phyloP scores from a whole-genome alignment of 2,797 vertebrate genomes.

The Botia almorhae region DNA sequence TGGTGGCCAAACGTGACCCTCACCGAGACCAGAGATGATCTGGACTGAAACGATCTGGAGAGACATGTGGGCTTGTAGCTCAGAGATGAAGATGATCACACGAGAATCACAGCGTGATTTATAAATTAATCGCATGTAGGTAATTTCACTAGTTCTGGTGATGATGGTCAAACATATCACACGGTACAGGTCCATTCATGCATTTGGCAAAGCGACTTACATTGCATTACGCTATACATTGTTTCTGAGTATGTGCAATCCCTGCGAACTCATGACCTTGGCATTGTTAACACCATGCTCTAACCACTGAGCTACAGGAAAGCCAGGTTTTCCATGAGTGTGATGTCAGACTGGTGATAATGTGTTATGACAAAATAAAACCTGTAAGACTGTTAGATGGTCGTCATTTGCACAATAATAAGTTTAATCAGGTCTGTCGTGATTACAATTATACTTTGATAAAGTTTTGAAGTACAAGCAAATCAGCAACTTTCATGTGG shows the following conservation, averaged over 20 bases:
- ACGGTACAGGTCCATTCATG: too few species aligned
- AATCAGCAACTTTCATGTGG: slow-evolving; percentile 5
- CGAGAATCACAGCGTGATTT: too few species aligned
- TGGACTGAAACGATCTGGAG: neutral
- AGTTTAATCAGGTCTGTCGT: neutral
- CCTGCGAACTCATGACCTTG: too few species aligned
- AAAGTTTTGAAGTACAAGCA: neutral
- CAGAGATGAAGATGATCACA: too few species aligned
- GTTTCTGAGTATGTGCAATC: too few species aligned
- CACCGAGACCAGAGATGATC: neutral
- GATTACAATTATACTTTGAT: slow-evolving; percentile 18
- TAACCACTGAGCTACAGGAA: too few species aligned
- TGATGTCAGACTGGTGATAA: neutral
- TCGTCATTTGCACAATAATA: neutral
- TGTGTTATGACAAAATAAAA: slow-evolving; percentile 8
- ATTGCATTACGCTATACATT: too few species aligned
- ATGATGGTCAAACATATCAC: neutral
- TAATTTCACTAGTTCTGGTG: slow-evolving; percentile 12
- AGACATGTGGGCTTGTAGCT: slow-evolving; percentile 17
- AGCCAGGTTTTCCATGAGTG: too few species aligned
- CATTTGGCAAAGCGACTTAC: too few species aligned
- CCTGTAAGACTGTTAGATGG: neutral
- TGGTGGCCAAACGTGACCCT: slow-evolving; percentile 4
- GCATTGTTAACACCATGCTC: too few species aligned
- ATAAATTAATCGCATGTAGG: too few species aligned